Conservation (phyloP, 2,113 vertebrate genomes). For the Seriola dumerili region DNA sequence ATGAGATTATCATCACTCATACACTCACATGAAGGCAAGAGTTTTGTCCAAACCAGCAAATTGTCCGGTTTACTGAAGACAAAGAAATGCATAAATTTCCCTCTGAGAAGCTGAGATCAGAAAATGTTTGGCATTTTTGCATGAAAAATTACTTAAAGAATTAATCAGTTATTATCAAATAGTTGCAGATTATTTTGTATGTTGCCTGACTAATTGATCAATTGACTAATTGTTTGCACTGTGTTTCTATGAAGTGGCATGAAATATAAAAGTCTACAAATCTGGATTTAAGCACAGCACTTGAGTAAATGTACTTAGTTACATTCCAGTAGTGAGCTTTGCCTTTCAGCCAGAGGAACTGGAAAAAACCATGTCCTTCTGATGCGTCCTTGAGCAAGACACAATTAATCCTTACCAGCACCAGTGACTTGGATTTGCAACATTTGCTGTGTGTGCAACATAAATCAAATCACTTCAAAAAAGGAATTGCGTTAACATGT, state of each 20-base stretch:
- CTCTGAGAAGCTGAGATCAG: no score
- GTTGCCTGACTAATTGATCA: no score
- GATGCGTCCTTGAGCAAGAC: conserved; percentile 60
- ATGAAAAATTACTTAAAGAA: no score
- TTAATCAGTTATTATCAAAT: no score
- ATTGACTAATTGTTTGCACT: no score
- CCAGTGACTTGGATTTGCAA: conserved; percentile 56
- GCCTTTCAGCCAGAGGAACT: conserved; percentile 15
- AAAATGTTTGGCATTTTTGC: no score
- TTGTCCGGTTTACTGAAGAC: no score
- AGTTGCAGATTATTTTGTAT: no score
- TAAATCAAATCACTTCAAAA: conserved; percentile 41
- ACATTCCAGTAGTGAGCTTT: background rate
- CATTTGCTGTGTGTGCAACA: conserved; percentile 6
- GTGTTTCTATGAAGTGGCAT: background rate
- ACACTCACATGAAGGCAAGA: background rate
- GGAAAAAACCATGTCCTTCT: conserved; percentile 28
- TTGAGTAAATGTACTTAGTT: background rate
- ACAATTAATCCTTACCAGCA: conserved; percentile 50
- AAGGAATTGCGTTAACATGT: conserved; percentile 20
- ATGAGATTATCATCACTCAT: background rate
- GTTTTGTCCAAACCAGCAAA: background rate
- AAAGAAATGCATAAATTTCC: no score
- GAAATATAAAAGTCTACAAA: background rate
- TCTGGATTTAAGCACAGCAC: background rate